A percentile compares a stretch with the other conserved stretches of the same genome.
phyloP scores from a whole-genome alignment of 1,140 invertebrate species.

The Drosophila paulistorum region DNA sequence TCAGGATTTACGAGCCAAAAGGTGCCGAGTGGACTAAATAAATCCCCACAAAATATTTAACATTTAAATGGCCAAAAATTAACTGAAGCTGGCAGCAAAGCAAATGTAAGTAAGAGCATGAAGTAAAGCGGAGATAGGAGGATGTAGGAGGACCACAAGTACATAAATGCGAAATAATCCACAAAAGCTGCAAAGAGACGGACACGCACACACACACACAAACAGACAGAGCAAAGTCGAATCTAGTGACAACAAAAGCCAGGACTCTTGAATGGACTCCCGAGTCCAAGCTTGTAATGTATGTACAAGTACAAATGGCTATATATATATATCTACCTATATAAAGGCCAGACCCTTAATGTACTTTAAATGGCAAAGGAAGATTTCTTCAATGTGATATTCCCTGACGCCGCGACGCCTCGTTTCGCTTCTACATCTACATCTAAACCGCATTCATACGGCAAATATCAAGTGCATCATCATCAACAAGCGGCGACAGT shows the following conservation, averaged over 20 bases:
- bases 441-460: slow-evolving; percentile 62
- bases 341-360: slow-evolving; percentile 54
- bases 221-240: slow-evolving; percentile 47
- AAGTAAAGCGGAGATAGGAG: not conserved
- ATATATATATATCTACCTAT: slow-evolving; percentile 32
- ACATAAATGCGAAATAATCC: slow-evolving; percentile 68
- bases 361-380: slow-evolving; percentile 72
- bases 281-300: slow-evolving; percentile 24
- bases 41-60: slow-evolving; percentile 68
- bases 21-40: slow-evolving; percentile 34
- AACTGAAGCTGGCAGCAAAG: slow-evolving; percentile 49
- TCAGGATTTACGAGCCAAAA: slow-evolving; percentile 24
- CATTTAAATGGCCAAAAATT: slow-evolving; percentile 73
- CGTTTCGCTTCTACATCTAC: not conserved
- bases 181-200: slow-evolving; percentile 59
- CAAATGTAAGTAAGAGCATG: not conserved
- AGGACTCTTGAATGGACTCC: slow-evolving; percentile 53
- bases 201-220: slow-evolving; percentile 24
- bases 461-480: slow-evolving; percentile 79
- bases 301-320: slow-evolving; percentile 10
- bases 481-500: slow-evolving; percentile 46
- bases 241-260: slow-evolving; percentile 70
- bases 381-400: slow-evolving; percentile 34
- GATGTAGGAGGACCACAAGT: slow-evolving; percentile 2
- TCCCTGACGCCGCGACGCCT: not conserved